A percentile compares a stretch with the other conserved stretches of the same genome.
Conservation (phyloP, 2,797 vertebrate species). For the Carduelis carduelis region DNA sequence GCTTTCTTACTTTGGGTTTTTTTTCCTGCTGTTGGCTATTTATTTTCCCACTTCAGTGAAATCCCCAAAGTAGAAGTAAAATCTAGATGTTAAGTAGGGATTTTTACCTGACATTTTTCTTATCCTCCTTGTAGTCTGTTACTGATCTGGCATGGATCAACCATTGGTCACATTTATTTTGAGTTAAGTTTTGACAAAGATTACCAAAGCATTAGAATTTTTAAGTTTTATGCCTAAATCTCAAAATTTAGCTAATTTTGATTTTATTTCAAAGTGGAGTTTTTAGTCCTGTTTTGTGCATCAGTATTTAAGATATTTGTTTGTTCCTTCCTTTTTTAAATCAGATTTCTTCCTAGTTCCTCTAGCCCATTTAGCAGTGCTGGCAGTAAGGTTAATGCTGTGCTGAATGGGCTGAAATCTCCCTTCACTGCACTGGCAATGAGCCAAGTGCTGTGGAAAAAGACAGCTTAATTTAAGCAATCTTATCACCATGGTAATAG, state of each 20-base stretch:
- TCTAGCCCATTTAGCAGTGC: conserved; percentile 23
- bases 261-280: neutral
- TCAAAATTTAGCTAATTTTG: neutral
- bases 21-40: neutral
- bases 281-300: neutral
- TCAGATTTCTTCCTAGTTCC: neutral
- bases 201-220: neutral
- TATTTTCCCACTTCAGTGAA: neutral
- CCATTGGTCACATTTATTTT: neutral
- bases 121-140: neutral
- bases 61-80: neutral
- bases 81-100: neutral
- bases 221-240: neutral
- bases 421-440: conserved; percentile 42
- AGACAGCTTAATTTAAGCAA: conserved; percentile 58
- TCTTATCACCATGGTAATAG: conserved; percentile 52
- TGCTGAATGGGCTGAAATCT: conserved; percentile 66
- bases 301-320: neutral
- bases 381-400: conserved; percentile 57
- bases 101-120: neutral
- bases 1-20: neutral
- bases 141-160: neutral
- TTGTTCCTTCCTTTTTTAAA: neutral
- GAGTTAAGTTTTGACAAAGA: neutral
- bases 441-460: conserved; percentile 38